Percentiles rank a stretch among this genome's conserved stretches.
These are phyloP conservation scores for Eurytoma californica DNA, from an alignment of 2,888 invertebrate genomes.

Conservation along the genomic window DNA sequence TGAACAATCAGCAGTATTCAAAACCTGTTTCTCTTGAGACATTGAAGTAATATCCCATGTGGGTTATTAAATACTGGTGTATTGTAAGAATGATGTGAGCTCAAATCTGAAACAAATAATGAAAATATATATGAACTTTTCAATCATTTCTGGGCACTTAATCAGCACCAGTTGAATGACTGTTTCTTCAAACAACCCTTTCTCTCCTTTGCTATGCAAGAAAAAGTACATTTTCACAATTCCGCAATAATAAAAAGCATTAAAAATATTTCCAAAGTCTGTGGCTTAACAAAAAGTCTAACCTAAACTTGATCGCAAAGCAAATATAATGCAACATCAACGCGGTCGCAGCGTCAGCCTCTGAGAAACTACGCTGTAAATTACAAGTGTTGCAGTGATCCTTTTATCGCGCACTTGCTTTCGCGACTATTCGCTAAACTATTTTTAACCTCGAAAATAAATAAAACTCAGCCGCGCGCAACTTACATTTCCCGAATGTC, in stretches of 20 bases:
- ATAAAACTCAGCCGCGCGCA: conserved; percentile 10
- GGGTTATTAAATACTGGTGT: conserved; percentile 19
- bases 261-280: too few relatives aligned
- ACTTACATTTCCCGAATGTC: conserved; percentile 27
- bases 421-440: background rate
- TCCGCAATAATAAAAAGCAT: background rate
- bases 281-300: conserved; percentile 8
- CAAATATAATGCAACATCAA: conserved; percentile 6
- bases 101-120: conserved; percentile 47
- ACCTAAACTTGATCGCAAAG: conserved; percentile 26
- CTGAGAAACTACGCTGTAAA: conserved; percentile 17
- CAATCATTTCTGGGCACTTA: background rate
- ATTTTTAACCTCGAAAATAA: conserved; percentile 49
- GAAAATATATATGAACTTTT: background rate
- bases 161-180: background rate
- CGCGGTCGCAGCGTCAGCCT: background rate
- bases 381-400: background rate
- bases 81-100: conserved; percentile 1
- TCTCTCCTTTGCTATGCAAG: too few relatives aligned
- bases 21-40: conserved; percentile 69
- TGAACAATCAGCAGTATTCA: conserved; percentile 23
- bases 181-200: background rate
- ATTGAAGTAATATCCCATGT: conserved; percentile 60
- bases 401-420: background rate
- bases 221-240: background rate